Conservation (phyloP, 2,888 invertebrate genomes). For the Pollenia griseotomentosa region DNA sequence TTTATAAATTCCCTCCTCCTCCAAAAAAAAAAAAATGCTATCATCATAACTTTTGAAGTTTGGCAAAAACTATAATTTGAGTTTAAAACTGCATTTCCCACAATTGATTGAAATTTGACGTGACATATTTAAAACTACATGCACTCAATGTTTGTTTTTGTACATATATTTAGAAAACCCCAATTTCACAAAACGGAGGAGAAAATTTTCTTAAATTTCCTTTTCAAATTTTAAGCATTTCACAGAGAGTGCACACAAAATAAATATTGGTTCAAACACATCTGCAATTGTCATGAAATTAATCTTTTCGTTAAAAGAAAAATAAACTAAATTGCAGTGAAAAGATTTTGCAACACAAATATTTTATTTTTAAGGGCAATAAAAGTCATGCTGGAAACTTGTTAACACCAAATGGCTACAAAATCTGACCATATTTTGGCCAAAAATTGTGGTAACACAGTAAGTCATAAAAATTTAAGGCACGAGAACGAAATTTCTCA, state of each 20-base stretch:
- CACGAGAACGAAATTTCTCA: neutral
- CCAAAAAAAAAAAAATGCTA: no score
- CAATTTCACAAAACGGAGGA: neutral
- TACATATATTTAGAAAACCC: neutral
- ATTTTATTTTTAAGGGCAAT: neutral
- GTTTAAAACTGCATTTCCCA: neutral
- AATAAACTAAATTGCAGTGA: conserved; percentile 16
- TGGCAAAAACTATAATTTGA: neutral
- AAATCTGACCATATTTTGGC: conserved; percentile 46
- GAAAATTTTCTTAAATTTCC: neutral
- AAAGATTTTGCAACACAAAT: neutral
- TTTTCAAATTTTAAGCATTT: neutral
- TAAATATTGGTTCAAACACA: conserved; percentile 1
- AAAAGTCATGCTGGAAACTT: conserved; percentile 4
- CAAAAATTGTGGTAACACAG: conserved; percentile 32
- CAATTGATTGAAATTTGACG: conserved; percentile 16
- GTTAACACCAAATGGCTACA: conserved; percentile 37
- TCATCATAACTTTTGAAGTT: neutral
- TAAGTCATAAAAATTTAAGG: conserved; percentile 4
- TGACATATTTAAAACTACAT: conserved; percentile 1
- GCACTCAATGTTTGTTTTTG: neutral
- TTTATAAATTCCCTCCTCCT: no score
- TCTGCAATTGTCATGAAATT: neutral
- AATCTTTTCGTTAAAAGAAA: conserved; percentile 28
- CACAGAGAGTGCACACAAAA: neutral